Percentiles rank a stretch among this genome's conserved stretches.
Conservation (phyloP, 2,888 invertebrate genomes). For the Drosophila cognata region DNA sequence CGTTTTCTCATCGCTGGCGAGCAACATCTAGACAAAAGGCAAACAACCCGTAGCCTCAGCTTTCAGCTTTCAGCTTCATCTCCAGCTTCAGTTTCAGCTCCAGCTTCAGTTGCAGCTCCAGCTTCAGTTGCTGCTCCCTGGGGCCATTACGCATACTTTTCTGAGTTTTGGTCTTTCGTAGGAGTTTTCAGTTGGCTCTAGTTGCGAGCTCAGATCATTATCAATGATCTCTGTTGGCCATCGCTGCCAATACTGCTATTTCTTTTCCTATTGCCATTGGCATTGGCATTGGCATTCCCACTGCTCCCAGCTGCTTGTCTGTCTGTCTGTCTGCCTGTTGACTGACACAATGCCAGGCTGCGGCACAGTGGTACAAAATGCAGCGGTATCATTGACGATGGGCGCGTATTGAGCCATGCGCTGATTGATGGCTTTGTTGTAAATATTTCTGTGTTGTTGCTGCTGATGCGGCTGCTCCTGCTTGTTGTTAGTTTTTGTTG, state of each 20-base stretch:
- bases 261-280: constrained; percentile 30
- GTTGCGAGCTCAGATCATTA: constrained; percentile 71
- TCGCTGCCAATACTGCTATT: constrained; percentile 19
- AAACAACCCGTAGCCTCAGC: constrained; percentile 66
- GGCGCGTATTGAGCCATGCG: constrained; percentile 65
- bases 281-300: constrained; percentile 42
- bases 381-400: constrained; percentile 66
- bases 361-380: constrained; percentile 57
- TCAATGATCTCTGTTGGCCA: constrained; percentile 74
- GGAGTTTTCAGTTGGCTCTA: constrained; percentile 43
- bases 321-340: constrained; percentile 31
- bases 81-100: constrained; percentile 20
- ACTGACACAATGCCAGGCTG: constrained; percentile 66
- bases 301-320: constrained; percentile 34
- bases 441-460: constrained; percentile 55
- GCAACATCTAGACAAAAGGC: constrained; percentile 62
- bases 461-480: constrained; percentile 26
- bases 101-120: constrained; percentile 7
- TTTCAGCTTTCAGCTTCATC: constrained; percentile 1
- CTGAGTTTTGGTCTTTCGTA: constrained; percentile 58
- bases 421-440: constrained; percentile 80
- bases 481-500: constrained; percentile 39
- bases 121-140: constrained; percentile 61
- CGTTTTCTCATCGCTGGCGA: constrained; percentile 78
- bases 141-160: constrained; percentile 81